Conservation (phyloP, 2,888 invertebrate species). For the Chironomus riparius region DNA sequence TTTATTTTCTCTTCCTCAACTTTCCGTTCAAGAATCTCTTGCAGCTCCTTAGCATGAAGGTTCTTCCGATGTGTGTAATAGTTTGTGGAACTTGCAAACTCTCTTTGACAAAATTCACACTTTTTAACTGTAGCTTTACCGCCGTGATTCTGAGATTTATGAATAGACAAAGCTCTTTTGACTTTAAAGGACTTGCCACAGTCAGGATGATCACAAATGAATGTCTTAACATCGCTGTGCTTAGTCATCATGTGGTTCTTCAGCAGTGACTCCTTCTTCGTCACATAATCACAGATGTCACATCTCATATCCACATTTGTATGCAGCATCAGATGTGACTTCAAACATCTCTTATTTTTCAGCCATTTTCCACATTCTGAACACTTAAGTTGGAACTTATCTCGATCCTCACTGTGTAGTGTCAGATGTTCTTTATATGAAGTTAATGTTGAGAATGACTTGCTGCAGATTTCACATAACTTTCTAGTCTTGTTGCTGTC, state of each 20-base stretch:
- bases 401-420: constrained; percentile 28
- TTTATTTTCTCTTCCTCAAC: constrained; percentile 5
- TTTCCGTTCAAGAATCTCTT: constrained; percentile 15
- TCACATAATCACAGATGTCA: constrained; percentile 28
- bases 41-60: constrained; percentile 28
- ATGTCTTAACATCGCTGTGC: constrained; percentile 26
- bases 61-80: constrained; percentile 30
- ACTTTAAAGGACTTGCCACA: constrained; percentile 29
- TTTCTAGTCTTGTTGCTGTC: neutral
- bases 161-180: constrained; percentile 29
- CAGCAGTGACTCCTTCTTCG: constrained; percentile 28
- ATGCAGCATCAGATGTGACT: constrained; percentile 29
- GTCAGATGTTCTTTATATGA: constrained; percentile 28
- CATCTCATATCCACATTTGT: constrained; percentile 25
- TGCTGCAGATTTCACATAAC: constrained; percentile 29
- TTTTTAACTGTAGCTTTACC: constrained; percentile 12
- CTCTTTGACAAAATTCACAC: constrained; percentile 29
- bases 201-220: constrained; percentile 10
- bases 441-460: constrained; percentile 29
- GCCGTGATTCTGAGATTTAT: constrained; percentile 26
- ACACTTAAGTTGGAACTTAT: constrained; percentile 29
- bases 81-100: constrained; percentile 29
- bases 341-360: constrained; percentile 29
- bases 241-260: constrained; percentile 29
- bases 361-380: constrained; percentile 29